These are phyloP conservation scores for Hipparchia semele DNA, from an alignment of 2,888 invertebrate genomes.

Conservation along the genomic window DNA sequence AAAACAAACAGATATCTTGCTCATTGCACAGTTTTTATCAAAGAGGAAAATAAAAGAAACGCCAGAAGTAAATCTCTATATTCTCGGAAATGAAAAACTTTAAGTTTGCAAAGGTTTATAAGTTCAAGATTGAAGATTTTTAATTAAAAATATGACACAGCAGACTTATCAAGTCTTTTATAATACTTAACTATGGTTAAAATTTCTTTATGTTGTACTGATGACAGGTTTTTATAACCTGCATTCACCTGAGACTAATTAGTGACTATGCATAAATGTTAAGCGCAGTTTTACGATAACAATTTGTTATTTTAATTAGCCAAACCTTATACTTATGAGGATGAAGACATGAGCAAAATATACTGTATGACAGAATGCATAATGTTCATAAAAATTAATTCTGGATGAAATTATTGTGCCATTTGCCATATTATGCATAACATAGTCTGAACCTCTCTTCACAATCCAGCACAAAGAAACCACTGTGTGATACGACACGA, in stretches of 20 bases:
- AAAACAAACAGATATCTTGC: background rate
- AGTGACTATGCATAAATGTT: no score
- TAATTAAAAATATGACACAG: slow-evolving; percentile 21
- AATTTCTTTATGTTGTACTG: background rate
- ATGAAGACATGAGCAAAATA: no score
- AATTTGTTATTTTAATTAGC: no score
- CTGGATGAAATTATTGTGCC: no score
- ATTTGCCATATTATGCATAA: no score
- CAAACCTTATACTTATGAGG: no score
- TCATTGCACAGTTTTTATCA: slow-evolving; percentile 4
- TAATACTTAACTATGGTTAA: background rate
- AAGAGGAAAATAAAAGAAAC: slow-evolving; percentile 15
- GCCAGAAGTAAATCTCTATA: slow-evolving; percentile 22
- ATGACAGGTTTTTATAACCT: background rate
- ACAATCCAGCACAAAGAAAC: no score
- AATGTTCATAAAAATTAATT: no score
- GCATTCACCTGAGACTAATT: background rate
- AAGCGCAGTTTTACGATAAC: no score
- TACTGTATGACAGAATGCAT: no score
- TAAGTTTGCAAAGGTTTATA: slow-evolving; percentile 24
- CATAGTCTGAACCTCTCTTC: no score
- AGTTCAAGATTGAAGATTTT: slow-evolving; percentile 25
- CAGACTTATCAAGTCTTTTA: slow-evolving; percentile 14
- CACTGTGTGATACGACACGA: no score
- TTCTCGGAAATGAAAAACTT: slow-evolving; percentile 20